Conservation (phyloP, 2,113 vertebrate genomes). For the Callocephalon fimbriatum region DNA sequence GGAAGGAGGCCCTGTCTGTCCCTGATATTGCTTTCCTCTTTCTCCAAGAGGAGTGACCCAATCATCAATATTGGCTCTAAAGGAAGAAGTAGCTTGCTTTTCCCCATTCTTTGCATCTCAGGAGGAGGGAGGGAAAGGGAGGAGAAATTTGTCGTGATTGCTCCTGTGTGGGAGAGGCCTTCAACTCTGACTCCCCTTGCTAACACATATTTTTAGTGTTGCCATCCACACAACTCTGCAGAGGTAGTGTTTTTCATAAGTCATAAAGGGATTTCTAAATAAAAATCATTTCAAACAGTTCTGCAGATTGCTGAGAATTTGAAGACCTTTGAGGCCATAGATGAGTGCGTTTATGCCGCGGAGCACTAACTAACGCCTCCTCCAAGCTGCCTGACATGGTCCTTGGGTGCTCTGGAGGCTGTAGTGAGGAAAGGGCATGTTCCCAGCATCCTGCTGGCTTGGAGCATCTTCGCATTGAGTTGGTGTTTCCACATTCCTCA, state of each 20-base stretch:
- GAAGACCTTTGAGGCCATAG: not conserved
- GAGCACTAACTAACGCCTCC: not conserved
- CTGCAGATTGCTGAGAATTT: not conserved
- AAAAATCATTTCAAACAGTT: not conserved
- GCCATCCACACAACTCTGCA: not conserved
- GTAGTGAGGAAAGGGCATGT: accelerated
- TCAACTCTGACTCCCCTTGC: not conserved
- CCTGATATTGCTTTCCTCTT: not conserved
- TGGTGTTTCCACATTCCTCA: not conserved
- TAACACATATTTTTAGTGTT: not conserved
- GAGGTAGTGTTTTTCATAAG: not conserved
- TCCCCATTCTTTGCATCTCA: not conserved
- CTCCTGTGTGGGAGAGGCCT: not conserved
- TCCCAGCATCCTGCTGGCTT: accelerated
- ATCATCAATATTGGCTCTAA: not conserved
- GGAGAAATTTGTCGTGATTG: not conserved
- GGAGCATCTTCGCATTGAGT: accelerated
- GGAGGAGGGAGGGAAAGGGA: not conserved
- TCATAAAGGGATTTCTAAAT: not conserved
- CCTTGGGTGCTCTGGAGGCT: not conserved
- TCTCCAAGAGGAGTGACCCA: accelerated
- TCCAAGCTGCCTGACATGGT: not conserved
- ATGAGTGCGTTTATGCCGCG: accelerated
- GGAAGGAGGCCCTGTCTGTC: not conserved
- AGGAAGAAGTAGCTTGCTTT: not conserved